Evolutionary conservation across 2,113 vertebrate species (phyloP), one percentile per base, ranked within the genome.

Genomic region (Gobiocypris rarus): DNA sequence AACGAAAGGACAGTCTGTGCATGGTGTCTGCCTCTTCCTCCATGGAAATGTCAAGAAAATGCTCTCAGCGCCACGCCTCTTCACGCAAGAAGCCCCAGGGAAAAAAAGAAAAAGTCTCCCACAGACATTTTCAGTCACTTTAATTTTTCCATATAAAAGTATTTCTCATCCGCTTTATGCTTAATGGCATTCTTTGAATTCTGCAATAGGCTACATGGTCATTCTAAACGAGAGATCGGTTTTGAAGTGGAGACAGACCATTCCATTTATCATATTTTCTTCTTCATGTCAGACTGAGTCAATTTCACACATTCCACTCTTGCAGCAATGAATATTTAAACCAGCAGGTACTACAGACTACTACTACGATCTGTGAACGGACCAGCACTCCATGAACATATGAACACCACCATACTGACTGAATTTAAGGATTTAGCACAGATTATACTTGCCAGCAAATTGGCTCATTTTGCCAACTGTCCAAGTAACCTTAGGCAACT

Each of bases 41-140:
- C 24, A 31, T 34, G 45, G 5, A 67, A 80, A 80, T 80, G 26
- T 80, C 78, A 80, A 50, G 78, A 50, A 80, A 79, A 79, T 61
- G 56, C 54, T 77, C 54, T 59, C n/a, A 19, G 41, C n/a, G 38
- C 76, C 76, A 79, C 76, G 2, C 56, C 56, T 63, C 38, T 63
- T 43, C 56, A 79, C n/a, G 58, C 56, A 61, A 63, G 56, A 63
- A 61, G 38, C 76, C 76, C 76, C 56, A 45, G 24, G 76, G n/a
- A 52, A 13, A 61, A 24, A 43, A 6, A 13, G 45, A 24, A 43
- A 6, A 15, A 38, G n/a, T 14, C 43, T 59, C 19, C 75, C 75
- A 59, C 5, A 56, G 17, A 76, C 10, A n/a, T 26, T 28, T 54
- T 26, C 5, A 22, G 9, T 34, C 26, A 34, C 50, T 65, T 80